Evolutionary conservation across 2,888 invertebrate genomes (phyloP), one percentile per base, ranked within the genome.

Genomic region (Pollenia labialis): DNA sequence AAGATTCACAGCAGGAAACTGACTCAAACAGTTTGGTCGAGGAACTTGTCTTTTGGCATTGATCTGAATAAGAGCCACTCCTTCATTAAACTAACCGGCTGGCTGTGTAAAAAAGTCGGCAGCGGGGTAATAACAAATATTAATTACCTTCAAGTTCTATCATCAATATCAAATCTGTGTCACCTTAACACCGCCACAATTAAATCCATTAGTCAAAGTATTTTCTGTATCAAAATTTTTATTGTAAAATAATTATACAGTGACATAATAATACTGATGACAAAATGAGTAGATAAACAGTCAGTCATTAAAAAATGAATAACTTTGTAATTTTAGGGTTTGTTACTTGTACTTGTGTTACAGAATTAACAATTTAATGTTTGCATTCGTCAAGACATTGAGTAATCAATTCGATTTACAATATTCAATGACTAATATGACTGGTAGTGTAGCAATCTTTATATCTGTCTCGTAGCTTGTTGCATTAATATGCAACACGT

Each of bases 341-440:
- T 44, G 64, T 64, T 46, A 18, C 12, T 11, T 46, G 40, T 42
- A 40, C 40, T 18, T 8, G 46, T 46, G 4, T 18, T 62, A 42
- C 12, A 58, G 32, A 8, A 14, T n/a, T 6, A 32, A 42, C n/a
- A 12, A 16, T 9, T 44, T 48, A 68, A 68, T 32, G 48, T 68
- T 50, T 48, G 40, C 32, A 32, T 71, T 71, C 46, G 44, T 52
- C 40, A 14, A 14, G 40, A 60, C 52, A 42, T 52, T 71, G 52
- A 66, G 72, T 68, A 72, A 81, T 74, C 66, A 64, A 74, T 72
- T 74, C 64, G 16, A n/a, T 46, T 64, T 72, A 48, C 18, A 81
- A 74, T 74, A 74, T 66, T 74, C 74, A 81, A 74, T 81, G 81
- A 81, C 66, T 81, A 74, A 81, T 74, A 66, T 56, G n/a, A n/a